Evolutionary conservation across 2,797 vertebrate genomes (phyloP), one percentile per base, ranked within the genome.

Genomic region (Takifugu rubripes): DNA sequence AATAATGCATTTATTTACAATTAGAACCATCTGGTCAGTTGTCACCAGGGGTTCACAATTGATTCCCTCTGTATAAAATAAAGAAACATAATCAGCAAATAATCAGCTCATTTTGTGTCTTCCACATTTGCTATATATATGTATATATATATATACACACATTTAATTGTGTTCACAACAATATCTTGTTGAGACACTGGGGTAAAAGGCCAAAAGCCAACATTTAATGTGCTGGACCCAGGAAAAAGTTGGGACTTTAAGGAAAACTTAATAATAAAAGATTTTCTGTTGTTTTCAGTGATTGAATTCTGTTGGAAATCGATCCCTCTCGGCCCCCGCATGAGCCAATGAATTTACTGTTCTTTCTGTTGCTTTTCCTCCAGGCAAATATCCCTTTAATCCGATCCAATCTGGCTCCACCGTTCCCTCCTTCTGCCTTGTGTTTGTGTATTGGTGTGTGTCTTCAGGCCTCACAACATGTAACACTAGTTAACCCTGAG

Each of bases 401-500:
- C 51, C 47, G 21, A 3, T n/a, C 21, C 0, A 63, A 45, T 67
- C 56, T 50, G 14, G 29, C 29, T 54, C 5, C 53, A 43, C 47
- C 21, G 56, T 52, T 52, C 42, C 6, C 8, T 15, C 31, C 47
- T 27, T 52, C 49, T 44, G 44, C 40, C 36, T 40, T 40, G 36
- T 40, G 27, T 17, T 10, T 31, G 10, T 54, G 29, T 56, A 40
- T 10, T 40, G 36, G 17, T 52, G 12, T 50, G 25, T 53, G 46
- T 72, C 58, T 49, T 55, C 46, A 17, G 51, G 25, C 52, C 21
- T 71, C 50, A 31, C 25, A 33, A 31, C 25, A 33, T 16, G 29
- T 56, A 51, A 50, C 47, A 58, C 46, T 54, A 53, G 56, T 54
- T 52, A 46, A 14, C 56, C 49, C 12, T 14, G 58, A 69, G 24